These are phyloP conservation scores for Harpegnathos saltator DNA, from an alignment of 1,140 invertebrate genomes.

Conservation along the genomic window DNA sequence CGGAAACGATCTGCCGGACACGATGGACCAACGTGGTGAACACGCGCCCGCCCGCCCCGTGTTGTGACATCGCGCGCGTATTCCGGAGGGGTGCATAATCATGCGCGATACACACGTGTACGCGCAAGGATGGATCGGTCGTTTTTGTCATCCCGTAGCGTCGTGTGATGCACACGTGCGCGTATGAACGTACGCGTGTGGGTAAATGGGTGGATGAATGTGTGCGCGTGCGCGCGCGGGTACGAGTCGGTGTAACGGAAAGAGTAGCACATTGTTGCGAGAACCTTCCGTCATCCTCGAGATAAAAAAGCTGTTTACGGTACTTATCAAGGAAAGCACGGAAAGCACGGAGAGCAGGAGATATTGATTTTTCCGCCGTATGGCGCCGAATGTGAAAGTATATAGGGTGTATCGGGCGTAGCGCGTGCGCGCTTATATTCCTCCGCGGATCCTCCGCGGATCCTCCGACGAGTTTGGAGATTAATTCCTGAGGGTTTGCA, in stretches of 20 bases:
- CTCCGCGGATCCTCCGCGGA: not conserved
- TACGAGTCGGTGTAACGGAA: not conserved
- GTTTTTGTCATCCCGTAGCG: slow-evolving; percentile 32
- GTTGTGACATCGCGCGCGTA: slow-evolving; percentile 12
- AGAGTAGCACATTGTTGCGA: slow-evolving; percentile 30
- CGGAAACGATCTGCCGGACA: slow-evolving; percentile 32
- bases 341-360: slow-evolving; percentile 1
- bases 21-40: slow-evolving; percentile 16
- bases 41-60: not conserved
- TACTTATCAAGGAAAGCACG: slow-evolving; percentile 36
- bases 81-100: slow-evolving; percentile 51
- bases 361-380: slow-evolving; percentile 44
- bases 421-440: not conserved
- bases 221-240: too few relatives aligned
- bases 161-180: not conserved
- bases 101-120: slow-evolving; percentile 35
- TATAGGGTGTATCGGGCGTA: not conserved
- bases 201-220: too few relatives aligned
- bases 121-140: slow-evolving; percentile 15
- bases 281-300: slow-evolving; percentile 39
- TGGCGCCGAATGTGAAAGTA: not conserved
- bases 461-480: not conserved
- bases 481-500: not conserved
- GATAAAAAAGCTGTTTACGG: slow-evolving; percentile 28
- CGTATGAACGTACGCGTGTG: not conserved